Base-by-base conservation (phyloP, 2,797 vertebrate genomes). In the Helarctos malayanus region DNA sequence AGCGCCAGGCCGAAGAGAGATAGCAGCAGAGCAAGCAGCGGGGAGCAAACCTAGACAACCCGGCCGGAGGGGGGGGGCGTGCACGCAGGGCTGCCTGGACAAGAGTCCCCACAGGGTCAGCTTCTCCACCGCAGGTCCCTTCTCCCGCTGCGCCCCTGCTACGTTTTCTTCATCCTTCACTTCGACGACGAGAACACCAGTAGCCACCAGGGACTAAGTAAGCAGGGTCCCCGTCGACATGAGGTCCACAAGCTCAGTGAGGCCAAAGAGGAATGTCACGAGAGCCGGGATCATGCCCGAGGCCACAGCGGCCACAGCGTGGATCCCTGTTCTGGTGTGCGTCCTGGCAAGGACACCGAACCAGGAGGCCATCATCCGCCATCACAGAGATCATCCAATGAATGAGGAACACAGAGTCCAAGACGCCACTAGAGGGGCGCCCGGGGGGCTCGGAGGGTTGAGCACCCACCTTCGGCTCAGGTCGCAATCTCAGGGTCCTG, bases 371-470 rank as follows among this genome's bases (percentile, higher is more conserved):
- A 29, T 76, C 73, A 0, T 32, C 27, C 18, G 45, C 73, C 73
- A 76, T 49, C 45, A 49, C 73, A 15, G 29, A 76, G 73, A 47
- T 47, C 73, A 49, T 49, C 45, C 45, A 49, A 18, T 45, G 15
- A 76, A 47, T 5, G 73, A 76, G 27, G 15, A 76, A 76, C 73
- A 49, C 49, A 49, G 45, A 76, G 45, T 76, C 45, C 45, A 32
- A 76, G 73, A 76, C 11, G 15, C 99, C 41, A 41, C 41, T 41
- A 41, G 41, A 41, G 41, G 41, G 41, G 41, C 41, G 6, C 41
- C 41, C 41, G 41, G 41, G 41, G 41, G 41, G 41, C 41, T 41
- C 41, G 41, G 41, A 41, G 41, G 41, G 41, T 41, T 41, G 41
- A 41, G 41, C 41, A 1, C 1, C 41, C 41, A 41, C 41, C 41